These are phyloP conservation scores for Trididemnum clinides DNA, from an alignment of 23 tunicate genomes.

Conservation along the genomic window DNA sequence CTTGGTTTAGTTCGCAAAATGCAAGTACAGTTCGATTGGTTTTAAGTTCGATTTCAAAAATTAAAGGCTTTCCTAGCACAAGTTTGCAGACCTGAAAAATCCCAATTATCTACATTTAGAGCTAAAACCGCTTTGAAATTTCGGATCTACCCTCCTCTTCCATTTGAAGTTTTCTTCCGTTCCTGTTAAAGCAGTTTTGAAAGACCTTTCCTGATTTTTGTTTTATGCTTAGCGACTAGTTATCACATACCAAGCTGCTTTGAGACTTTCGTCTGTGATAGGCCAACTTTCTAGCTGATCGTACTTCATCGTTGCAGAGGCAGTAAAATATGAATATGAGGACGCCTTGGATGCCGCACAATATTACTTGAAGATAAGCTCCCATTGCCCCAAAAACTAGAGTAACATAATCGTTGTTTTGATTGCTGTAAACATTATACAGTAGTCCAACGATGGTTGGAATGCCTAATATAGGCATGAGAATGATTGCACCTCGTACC, in stretches of 20 bases:
- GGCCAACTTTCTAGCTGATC: conserved; percentile 48
- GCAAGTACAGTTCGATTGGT: too few relatives aligned
- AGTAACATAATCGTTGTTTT: not conserved
- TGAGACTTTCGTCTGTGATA: conserved; percentile 50
- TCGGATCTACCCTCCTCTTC: too few relatives aligned
- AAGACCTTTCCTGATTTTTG: not conserved
- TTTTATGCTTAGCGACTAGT: not conserved
- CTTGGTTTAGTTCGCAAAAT: too few relatives aligned
- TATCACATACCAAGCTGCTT: conserved; percentile 50
- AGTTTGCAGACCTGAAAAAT: too few relatives aligned
- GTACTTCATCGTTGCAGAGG: conserved; percentile 73
- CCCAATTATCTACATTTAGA: too few relatives aligned
- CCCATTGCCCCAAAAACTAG: conserved; percentile 58
- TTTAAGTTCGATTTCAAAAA: too few relatives aligned
- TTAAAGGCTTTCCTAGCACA: too few relatives aligned
- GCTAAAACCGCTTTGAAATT: too few relatives aligned
- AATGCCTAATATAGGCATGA: conserved; percentile 80
- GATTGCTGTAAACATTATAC: conserved; percentile 38
- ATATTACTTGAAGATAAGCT: conserved; percentile 57
- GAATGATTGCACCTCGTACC: conserved; percentile 58
- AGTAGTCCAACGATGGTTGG: conserved; percentile 70
- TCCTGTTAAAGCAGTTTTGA: too few relatives aligned
- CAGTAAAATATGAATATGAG: conserved; percentile 69
- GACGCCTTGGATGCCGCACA: conserved; percentile 65
- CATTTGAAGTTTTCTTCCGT: too few relatives aligned